Base-by-base conservation (phyloP, 2,113 vertebrate genomes). In the Pseudonaja textilis region DNA sequence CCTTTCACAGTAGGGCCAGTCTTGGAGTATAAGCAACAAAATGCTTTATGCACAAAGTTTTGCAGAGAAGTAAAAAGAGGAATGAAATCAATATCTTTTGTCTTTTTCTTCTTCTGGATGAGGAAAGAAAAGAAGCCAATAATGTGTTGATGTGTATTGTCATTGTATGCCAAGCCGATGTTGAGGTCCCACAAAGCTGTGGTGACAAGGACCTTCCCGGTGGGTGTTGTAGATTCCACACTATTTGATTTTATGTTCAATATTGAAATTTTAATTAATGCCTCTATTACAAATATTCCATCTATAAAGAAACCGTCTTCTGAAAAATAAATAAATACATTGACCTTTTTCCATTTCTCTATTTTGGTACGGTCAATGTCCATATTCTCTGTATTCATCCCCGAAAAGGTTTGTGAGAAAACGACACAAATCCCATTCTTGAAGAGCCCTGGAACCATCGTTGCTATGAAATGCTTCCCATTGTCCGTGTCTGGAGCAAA, bases 311-410 rank as follows among this genome's bases (percentile, higher is more conserved):
- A 81, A 20, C 69, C 69, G 2, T 34, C 1, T 81, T 81, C 69
- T 81, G 69, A 81, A 39, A 81, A 81, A 81, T 81, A 81, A 81
- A 81, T 20, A 81, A 81, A 81, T 81, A 81, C 69, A 81, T 81
- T 81, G 16, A 39, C 69, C 0, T 39, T 2, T 81, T 81, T 81
- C 69, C 69, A 81, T 1, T 39, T 81, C 34, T 39, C 0, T 8
- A 81, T 0, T 8, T 5, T 0, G 1, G 0, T 9, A 10, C 0
- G 0, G 8, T 26, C 2, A 25, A 26, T 26, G 0, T 59, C 0
- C 8, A 59, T 3, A 59, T 3, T 6, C 23, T 59, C 16, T 3
- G n/a, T 81, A 8, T 39, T 81, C 69, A 81, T 81, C 16, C 69
- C 69, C 1, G 16, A 81, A 20, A 81, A 39, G 16, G 1, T 81